These are phyloP conservation scores for Accipiter cooperii DNA, from an alignment of 2,113 vertebrate genomes.

Conservation along the genomic window DNA sequence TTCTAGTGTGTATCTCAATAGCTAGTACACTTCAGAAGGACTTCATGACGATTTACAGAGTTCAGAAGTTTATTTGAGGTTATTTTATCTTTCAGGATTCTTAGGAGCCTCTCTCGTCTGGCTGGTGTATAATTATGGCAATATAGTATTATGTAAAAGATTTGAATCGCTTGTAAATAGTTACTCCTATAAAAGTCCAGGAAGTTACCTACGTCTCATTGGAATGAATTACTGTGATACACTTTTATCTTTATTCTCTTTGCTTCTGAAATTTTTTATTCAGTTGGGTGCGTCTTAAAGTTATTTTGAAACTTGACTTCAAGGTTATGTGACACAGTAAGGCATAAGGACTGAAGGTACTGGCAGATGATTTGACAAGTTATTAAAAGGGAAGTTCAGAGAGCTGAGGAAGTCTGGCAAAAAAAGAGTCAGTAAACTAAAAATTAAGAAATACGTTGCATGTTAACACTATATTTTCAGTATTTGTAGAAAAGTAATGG, in stretches of 20 bases:
- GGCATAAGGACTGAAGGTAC: background rate
- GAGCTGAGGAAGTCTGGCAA: background rate
- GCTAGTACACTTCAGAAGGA: background rate
- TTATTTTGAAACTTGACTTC: background rate
- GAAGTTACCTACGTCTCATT: background rate
- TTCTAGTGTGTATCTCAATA: background rate
- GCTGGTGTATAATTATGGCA: background rate
- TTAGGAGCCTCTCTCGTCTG: background rate
- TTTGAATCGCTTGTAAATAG: background rate
- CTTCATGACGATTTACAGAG: background rate
- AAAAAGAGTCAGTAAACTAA: background rate
- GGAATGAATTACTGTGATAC: background rate
- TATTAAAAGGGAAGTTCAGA: background rate
- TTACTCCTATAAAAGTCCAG: background rate
- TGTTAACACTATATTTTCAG: background rate
- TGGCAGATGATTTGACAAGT: background rate
- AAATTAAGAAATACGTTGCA: background rate
- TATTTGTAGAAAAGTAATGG: background rate
- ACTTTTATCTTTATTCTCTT: background rate
- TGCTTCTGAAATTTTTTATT: background rate
- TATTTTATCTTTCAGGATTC: background rate
- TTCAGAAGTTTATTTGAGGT: background rate
- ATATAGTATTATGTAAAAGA: background rate
- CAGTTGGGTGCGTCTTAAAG: background rate
- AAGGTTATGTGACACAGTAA: background rate